Evolutionary conservation across 2,797 vertebrate species (phyloP), one percentile per base, ranked within the genome.

Genomic region (Coregonus ussuriensis): DNA sequence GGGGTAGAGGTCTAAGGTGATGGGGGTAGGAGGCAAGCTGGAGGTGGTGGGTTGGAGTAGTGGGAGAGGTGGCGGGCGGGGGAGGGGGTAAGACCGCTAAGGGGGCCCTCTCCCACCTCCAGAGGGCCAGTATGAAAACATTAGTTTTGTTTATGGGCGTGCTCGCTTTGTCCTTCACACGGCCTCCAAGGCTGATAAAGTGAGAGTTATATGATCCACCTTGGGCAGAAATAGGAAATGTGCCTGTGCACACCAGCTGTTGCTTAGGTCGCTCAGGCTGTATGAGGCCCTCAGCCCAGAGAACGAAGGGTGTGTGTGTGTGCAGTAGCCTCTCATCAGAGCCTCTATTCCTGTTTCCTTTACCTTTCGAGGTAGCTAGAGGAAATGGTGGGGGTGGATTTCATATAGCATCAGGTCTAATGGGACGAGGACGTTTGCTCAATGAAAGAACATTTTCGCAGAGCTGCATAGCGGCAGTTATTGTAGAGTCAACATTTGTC

Each of bases 151-250:
- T 92, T 93, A 93, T 86, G 91, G 86, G 84, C 87, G 75, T 85
- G 90, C 92, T 92, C 87, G 88, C 93, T 95, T 95, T 95, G 96
- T 96, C 97, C 96, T 97, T 97, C 95, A 97, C 88, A 83, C 93
- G 95, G 96, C 96, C 96, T 97, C 94, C 91, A 95, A 89, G 92
- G 95, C 96, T 92, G 97, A 96, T 96, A 96, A 97, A 98, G 95
- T 94, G 96, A 94, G 94, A 97, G 96, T 93, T 95, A 98, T 93
- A 89, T 74, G 96, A 98, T 96, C 95, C 91, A 95, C 92, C 93
- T 93, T 88, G 87, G 89, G 94, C 93, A 95, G 91, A 94, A 95
- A 95, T 95, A 95, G 95, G 95, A 96, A 96, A 94, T 93, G 94
- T 94, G 93, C 94, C 94, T 93, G 93, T 88, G 90, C 92, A 84